Percentiles rank a stretch among this genome's conserved stretches.
phyloP scores from a whole-genome alignment of 2,113 vertebrate genomes.

The Coptodon bakossiorum region DNA sequence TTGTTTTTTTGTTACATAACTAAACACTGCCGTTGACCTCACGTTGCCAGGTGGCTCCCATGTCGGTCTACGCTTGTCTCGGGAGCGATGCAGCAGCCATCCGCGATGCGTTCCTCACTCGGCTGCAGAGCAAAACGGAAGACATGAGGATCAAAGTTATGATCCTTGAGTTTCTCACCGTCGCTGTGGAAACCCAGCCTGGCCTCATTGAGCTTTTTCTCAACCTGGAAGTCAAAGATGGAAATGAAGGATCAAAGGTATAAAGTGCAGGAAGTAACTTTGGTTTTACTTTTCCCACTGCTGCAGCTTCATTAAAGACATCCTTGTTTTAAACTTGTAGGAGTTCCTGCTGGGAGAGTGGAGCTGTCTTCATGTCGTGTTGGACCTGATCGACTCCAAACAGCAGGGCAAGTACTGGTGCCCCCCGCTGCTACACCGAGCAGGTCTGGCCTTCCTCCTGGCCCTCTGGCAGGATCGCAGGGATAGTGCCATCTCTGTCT shows the following conservation, averaged over 20 bases:
- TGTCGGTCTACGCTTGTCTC: slow-evolving; percentile 96
- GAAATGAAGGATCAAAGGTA: slow-evolving; percentile 88
- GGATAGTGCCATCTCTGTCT: slow-evolving; percentile 91
- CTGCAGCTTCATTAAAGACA: not conserved
- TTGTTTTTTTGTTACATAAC: not conserved
- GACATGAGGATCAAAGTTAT: slow-evolving; percentile 98
- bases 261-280: not conserved
- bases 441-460: slow-evolving; percentile 89
- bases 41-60: slow-evolving; percentile 84
- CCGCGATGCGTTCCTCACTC: slow-evolving; percentile 90
- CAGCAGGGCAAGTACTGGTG: slow-evolving; percentile 92
- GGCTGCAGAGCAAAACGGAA: slow-evolving; percentile 89
- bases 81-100: slow-evolving; percentile 91
- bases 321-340: slow-evolving; percentile 52
- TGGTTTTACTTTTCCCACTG: not conserved
- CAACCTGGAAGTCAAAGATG: slow-evolving; percentile 89
- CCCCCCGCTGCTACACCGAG: slow-evolving; percentile 86
- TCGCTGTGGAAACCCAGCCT: slow-evolving; percentile 94
- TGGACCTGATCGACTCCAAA: slow-evolving; percentile 88
- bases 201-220: slow-evolving; percentile 97
- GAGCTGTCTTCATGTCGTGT: slow-evolving; percentile 91
- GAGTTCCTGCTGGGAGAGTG: slow-evolving; percentile 90
- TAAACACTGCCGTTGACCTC: not conserved
- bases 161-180: slow-evolving; percentile 95
- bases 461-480: slow-evolving; percentile 96